phyloP scores from a whole-genome alignment of 2,113 vertebrate species.

The Periophthalmodon schlosseri region DNA sequence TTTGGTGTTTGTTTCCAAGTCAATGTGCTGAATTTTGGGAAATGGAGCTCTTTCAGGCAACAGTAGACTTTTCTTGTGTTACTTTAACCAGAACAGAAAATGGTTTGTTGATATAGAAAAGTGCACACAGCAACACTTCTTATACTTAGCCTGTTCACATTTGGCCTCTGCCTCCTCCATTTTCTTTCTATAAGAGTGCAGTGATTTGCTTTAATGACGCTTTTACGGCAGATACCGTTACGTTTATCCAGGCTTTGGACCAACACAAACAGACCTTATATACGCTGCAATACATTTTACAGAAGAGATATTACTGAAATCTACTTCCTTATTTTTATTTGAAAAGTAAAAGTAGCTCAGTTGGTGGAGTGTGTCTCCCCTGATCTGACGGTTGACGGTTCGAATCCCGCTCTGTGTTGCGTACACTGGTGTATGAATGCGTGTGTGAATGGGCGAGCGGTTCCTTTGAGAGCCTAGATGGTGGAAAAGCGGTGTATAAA shows the following conservation, averaged over 20 bases:
- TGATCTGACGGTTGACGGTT: too few relatives aligned
- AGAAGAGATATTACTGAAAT: too few relatives aligned
- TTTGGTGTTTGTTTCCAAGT: constrained; percentile 36
- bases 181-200: background rate
- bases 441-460: too few relatives aligned
- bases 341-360: too few relatives aligned
- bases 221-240: background rate
- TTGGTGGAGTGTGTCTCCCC: too few relatives aligned
- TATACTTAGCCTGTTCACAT: background rate
- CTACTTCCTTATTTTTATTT: too few relatives aligned
- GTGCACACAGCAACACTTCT: background rate
- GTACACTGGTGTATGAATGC: too few relatives aligned
- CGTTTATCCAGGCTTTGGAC: background rate
- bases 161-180: background rate
- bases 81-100: constrained; percentile 22
- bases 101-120: constrained; percentile 14
- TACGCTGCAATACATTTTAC: too few relatives aligned
- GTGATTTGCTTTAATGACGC: background rate
- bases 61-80: constrained; percentile 22
- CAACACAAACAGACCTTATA: background rate
- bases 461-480: too few relatives aligned
- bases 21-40: constrained; percentile 40
- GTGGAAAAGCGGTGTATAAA: too few relatives aligned
- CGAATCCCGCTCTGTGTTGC: too few relatives aligned
- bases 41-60: constrained; percentile 32